Evolutionary conservation across 2,888 invertebrate genomes (phyloP).

Genomic region (Ennomos fuscantarius): DNA sequence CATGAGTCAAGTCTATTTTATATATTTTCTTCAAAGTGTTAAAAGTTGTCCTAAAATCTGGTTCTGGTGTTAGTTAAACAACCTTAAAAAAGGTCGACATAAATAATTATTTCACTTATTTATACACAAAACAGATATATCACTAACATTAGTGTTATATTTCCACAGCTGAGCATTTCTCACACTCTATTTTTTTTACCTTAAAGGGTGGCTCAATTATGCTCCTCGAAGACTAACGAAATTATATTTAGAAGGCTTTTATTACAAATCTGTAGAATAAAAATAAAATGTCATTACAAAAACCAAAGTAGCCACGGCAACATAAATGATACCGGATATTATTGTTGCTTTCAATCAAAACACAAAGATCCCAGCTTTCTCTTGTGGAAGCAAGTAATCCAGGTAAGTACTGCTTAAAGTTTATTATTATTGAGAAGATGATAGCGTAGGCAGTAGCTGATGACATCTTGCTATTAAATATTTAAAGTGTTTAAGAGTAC

Average conservation of each 20-base stretch:
- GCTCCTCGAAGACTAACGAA: not conserved
- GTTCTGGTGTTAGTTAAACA: too few species aligned
- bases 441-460: conserved; percentile 61
- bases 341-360: conserved; percentile 33
- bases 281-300: conserved; percentile 39
- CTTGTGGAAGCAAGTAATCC: conserved; percentile 29
- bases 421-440: conserved; percentile 43
- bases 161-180: too few species aligned
- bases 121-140: too few species aligned
- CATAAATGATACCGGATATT: conserved; percentile 30
- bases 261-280: conserved; percentile 20
- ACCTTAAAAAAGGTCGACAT: too few species aligned
- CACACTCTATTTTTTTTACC: too few species aligned
- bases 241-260: not conserved
- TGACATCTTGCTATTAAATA: conserved; percentile 47
- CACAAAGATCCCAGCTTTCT: conserved; percentile 37
- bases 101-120: too few species aligned
- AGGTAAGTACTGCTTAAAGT: conserved; percentile 37
- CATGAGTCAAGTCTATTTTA: too few species aligned
- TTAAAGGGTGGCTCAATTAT: too few species aligned
- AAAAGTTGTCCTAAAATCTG: too few species aligned
- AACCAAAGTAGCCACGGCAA: conserved; percentile 17
- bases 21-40: too few species aligned
- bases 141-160: too few species aligned
- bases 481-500: conserved; percentile 38